These are phyloP conservation scores for Napeogenes sylphis DNA, from an alignment of 2,888 invertebrate species.

Conservation along the genomic window DNA sequence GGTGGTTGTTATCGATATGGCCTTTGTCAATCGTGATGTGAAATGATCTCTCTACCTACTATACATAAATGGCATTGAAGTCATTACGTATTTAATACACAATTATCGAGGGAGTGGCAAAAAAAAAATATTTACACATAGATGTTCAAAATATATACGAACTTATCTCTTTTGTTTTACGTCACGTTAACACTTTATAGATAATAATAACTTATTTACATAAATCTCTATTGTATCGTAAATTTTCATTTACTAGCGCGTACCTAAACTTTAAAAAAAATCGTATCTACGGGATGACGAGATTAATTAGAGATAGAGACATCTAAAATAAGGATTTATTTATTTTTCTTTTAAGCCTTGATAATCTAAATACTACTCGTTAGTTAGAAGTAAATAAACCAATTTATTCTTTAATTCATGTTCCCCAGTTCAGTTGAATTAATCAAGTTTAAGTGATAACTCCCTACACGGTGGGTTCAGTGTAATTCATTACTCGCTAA, in stretches of 20 bases:
- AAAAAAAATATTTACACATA: constrained; percentile 23
- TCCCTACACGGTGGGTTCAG: constrained; percentile 7
- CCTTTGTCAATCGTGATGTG: constrained; percentile 42
- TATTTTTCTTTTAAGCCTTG: too few relatives aligned
- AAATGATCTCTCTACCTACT: constrained; percentile 33
- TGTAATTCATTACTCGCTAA: constrained; percentile 8
- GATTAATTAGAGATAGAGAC: too few relatives aligned
- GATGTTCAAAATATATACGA: neutral
- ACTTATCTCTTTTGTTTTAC: too few relatives aligned
- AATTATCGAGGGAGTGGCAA: neutral
- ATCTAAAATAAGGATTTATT: too few relatives aligned
- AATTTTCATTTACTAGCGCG: too few relatives aligned
- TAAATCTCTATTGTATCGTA: too few relatives aligned
- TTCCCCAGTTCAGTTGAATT: neutral
- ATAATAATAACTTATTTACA: too few relatives aligned
- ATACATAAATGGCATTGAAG: constrained; percentile 31
- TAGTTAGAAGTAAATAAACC: constrained; percentile 7
- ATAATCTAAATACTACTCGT: too few relatives aligned
- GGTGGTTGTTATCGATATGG: constrained; percentile 39
- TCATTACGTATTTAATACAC: too few relatives aligned
- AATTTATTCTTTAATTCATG: neutral
- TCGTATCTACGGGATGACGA: too few relatives aligned
- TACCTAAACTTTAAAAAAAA: too few relatives aligned
- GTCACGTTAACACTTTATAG: too few relatives aligned
- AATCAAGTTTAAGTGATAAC: constrained; percentile 13